Conservation (phyloP, 1,140 invertebrate genomes). For the Augochlora pura region DNA sequence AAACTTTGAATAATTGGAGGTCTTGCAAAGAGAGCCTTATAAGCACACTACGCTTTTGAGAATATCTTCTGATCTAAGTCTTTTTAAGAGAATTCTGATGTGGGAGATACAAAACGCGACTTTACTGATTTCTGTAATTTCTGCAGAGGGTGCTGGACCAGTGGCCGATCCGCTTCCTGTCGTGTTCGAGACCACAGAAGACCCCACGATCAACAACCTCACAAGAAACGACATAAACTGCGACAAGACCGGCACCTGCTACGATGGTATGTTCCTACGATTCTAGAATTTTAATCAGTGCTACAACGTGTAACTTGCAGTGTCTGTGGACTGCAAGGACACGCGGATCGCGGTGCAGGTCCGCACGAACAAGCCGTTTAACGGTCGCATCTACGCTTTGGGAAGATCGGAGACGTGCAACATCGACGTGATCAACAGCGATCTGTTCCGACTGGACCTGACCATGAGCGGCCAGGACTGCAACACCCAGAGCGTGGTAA, state of each 20-base stretch:
- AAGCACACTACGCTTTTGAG: no score
- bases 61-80: no score
- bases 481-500: slow-evolving; percentile 94
- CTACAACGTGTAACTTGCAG: slow-evolving; percentile 77
- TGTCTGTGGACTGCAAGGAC: slow-evolving; percentile 96
- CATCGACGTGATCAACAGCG: slow-evolving; percentile 94
- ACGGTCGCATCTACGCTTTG: slow-evolving; percentile 95
- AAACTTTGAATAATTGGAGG: no score
- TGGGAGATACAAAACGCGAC: no score
- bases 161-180: slow-evolving; percentile 83
- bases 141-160: slow-evolving; percentile 56
- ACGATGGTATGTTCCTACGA: slow-evolving; percentile 87
- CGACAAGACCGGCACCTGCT: slow-evolving; percentile 96
- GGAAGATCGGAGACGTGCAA: slow-evolving; percentile 97
- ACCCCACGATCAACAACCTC: slow-evolving; percentile 85
- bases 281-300: no score
- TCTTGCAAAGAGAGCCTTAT: no score
- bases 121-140: background rate
- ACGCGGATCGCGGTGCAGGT: slow-evolving; percentile 96
- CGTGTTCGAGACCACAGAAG: slow-evolving; percentile 87
- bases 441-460: slow-evolving; percentile 94
- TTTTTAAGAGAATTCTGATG: background rate
- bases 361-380: slow-evolving; percentile 95
- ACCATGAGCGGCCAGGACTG: slow-evolving; percentile 96
- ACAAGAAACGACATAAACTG: slow-evolving; percentile 91